These are phyloP conservation scores for Gortyna flavago DNA, from an alignment of 2,888 invertebrate species.

Conservation along the genomic window DNA sequence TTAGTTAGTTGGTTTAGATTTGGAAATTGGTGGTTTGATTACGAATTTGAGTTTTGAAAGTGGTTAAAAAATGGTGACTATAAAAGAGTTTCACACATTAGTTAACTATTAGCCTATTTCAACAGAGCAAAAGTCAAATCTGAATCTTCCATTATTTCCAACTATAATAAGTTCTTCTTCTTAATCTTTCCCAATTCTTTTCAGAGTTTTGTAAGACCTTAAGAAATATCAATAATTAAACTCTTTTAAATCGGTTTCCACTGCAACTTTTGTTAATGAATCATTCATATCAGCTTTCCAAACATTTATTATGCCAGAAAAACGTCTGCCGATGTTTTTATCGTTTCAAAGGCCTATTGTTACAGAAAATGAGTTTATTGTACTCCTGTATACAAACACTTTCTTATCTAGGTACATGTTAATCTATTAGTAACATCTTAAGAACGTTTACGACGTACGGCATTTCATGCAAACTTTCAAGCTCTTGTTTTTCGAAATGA, in stretches of 20 bases:
- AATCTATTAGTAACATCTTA: conserved; percentile 26
- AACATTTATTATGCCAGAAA: conserved; percentile 46
- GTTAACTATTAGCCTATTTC: background rate
- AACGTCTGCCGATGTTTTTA: conserved; percentile 40
- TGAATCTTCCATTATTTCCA: background rate
- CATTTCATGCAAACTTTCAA: too few relatives aligned
- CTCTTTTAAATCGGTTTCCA: conserved; percentile 5
- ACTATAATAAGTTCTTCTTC: background rate
- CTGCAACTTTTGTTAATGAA: conserved; percentile 19
- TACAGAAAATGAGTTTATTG: conserved; percentile 58
- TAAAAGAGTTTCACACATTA: background rate
- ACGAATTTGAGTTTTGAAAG: background rate
- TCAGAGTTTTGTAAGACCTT: background rate
- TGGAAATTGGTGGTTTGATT: conserved; percentile 6
- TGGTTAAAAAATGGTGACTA: background rate
- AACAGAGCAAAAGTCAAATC: background rate
- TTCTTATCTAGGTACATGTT: conserved; percentile 41
- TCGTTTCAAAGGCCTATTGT: conserved; percentile 57
- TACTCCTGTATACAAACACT: conserved; percentile 52
- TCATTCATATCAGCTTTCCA: conserved; percentile 57
- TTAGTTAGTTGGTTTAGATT: conserved; percentile 17
- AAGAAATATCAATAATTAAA: background rate
- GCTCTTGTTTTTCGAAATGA: too few relatives aligned
- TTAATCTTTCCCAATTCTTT: background rate
- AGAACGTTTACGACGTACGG: too few relatives aligned